Evolutionary conservation across 2,113 vertebrate genomes (phyloP).

Genomic region (Ochotona curzoniae): DNA sequence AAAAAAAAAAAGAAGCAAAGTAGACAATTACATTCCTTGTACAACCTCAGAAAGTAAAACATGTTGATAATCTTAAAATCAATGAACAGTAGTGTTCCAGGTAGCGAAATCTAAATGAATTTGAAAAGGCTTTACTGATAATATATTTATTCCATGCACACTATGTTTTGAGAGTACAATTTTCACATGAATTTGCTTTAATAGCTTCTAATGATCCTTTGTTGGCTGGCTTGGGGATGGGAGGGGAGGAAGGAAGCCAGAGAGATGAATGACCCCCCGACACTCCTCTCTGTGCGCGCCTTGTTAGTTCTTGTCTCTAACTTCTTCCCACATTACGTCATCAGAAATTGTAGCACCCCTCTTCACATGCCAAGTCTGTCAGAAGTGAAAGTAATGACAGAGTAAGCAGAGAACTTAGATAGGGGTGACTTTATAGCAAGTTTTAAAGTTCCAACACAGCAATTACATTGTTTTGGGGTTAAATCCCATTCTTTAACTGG

Average conservation of each 20-base stretch:
- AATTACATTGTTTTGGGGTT: not conserved
- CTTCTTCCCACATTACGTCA: conserved; percentile 60
- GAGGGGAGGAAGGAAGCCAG: not conserved
- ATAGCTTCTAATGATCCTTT: not conserved
- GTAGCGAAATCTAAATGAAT: not conserved
- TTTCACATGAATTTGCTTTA: not conserved
- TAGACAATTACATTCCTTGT: not conserved
- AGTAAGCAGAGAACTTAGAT: not conserved
- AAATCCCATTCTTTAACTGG: conserved; percentile 1
- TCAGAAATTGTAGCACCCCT: not conserved
- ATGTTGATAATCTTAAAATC: not conserved
- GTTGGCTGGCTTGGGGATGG: not conserved
- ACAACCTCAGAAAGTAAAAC: not conserved
- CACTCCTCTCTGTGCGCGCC: not conserved
- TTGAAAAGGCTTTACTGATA: not conserved
- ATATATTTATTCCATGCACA: not conserved
- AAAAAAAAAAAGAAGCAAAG: conserved; percentile 27
- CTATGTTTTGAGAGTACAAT: not conserved
- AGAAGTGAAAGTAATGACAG: conserved; percentile 43
- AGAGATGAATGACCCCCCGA: not conserved
- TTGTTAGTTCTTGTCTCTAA: conserved; percentile 7
- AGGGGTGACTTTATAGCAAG: not conserved
- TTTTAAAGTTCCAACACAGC: not conserved
- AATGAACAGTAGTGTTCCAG: not conserved
- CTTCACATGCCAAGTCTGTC: conserved; percentile 49